These are phyloP conservation scores for Tragopan temminckii DNA, from an alignment of 2,797 vertebrate genomes.

Conservation along the genomic window DNA sequence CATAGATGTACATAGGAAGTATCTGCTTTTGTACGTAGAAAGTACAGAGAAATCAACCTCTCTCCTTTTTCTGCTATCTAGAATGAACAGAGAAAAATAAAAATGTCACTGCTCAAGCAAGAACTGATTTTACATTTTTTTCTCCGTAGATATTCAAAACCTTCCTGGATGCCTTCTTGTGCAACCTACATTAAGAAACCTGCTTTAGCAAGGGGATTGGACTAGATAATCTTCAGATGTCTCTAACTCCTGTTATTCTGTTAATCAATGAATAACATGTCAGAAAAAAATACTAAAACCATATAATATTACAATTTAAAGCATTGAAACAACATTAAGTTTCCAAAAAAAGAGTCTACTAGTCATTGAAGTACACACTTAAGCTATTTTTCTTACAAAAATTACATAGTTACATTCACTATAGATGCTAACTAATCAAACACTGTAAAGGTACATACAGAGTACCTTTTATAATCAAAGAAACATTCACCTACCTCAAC, in stretches of 20 bases:
- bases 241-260: background rate
- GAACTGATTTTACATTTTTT: background rate
- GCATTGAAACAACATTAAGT: background rate
- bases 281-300: background rate
- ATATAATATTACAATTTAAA: background rate
- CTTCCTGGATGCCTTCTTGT: background rate
- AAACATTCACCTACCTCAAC: conserved; percentile 87
- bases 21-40: too few relatives aligned
- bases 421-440: background rate
- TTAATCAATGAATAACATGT: background rate
- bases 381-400: background rate
- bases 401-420: background rate
- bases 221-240: background rate
- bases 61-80: background rate
- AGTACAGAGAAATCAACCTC: background rate
- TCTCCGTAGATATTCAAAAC: background rate
- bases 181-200: background rate
- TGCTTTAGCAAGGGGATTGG: background rate
- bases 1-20: background rate
- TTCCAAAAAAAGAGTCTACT: background rate
- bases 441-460: fast-evolving
- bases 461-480: background rate
- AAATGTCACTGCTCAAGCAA: background rate
- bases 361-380: background rate
- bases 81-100: background rate